These are phyloP conservation scores for Pogonocichla stellata DNA, from an alignment of 2,113 vertebrate species.

Conservation along the genomic window DNA sequence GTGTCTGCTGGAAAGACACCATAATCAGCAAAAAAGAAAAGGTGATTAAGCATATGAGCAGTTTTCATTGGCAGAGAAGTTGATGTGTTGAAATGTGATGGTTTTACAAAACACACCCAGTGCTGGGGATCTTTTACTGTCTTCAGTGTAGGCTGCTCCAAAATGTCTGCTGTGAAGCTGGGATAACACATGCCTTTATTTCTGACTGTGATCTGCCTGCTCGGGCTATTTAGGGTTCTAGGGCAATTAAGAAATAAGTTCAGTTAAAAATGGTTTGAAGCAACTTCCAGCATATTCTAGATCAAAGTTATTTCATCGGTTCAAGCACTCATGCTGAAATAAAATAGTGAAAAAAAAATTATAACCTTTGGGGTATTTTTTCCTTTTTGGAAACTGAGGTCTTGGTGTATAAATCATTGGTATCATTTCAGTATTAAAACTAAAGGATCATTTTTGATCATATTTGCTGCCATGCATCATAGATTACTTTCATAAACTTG, in stretches of 20 bases:
- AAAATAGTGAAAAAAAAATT: background rate
- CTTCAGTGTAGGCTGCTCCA: background rate
- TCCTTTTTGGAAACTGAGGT: background rate
- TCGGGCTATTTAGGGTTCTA: constrained; percentile 25
- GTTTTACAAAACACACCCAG: background rate
- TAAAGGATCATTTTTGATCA: background rate
- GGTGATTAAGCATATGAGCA: background rate
- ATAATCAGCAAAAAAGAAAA: background rate
- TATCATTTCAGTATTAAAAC: background rate
- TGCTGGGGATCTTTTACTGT: background rate
- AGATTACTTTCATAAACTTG: background rate
- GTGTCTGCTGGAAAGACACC: background rate
- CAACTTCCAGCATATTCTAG: background rate
- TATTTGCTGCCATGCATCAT: background rate
- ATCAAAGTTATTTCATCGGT: background rate
- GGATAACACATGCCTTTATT: background rate
- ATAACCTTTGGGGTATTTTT: background rate
- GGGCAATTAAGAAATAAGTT: background rate
- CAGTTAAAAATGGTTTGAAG: constrained; percentile 17
- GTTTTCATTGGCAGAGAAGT: background rate
- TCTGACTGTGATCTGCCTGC: background rate
- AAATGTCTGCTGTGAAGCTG: background rate
- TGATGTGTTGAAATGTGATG: background rate
- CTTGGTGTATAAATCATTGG: background rate
- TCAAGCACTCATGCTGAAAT: background rate